These are phyloP conservation scores for Apogon talboti DNA, from an alignment of 2,797 vertebrate species.

Conservation along the genomic window DNA sequence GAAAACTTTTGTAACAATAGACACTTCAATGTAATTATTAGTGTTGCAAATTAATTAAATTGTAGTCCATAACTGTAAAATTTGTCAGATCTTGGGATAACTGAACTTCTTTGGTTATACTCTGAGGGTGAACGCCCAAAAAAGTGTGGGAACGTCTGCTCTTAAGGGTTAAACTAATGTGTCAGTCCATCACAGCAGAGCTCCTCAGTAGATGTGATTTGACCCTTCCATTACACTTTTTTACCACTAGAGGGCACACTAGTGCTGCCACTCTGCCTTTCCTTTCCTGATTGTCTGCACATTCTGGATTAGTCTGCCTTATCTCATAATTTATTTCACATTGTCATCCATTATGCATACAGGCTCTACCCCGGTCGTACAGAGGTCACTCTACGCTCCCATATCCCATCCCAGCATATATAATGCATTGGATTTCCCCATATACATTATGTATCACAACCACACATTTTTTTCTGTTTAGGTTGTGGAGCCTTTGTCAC, in stretches of 20 bases:
- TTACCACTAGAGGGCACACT: conserved; percentile 71
- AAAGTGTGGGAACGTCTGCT: no score
- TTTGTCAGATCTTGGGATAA: no score
- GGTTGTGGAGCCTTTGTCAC: conserved; percentile 3
- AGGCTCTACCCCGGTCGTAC: conserved; percentile 43
- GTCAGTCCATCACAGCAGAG: background rate
- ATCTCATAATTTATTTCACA: conserved; percentile 63
- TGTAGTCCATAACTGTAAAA: no score
- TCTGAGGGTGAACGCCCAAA: no score
- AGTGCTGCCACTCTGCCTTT: conserved; percentile 14
- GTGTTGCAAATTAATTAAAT: no score
- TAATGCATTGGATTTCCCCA: conserved; percentile 51
- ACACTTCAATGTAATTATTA: no score
- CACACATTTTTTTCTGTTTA: conserved; percentile 52
- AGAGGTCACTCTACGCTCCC: conserved; percentile 51
- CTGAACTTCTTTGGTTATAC: no score
- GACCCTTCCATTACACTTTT: background rate
- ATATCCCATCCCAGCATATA: conserved; percentile 39
- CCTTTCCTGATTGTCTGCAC: background rate
- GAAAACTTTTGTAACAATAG: no score
- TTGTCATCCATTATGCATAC: conserved; percentile 64
- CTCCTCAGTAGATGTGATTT: background rate
- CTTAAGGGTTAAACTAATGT: background rate
- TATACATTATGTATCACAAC: conserved; percentile 51
- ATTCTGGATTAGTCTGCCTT: conserved; percentile 31